Evolutionary conservation across 2,113 vertebrate genomes (phyloP).

Genomic region (Colinus virginianus): DNA sequence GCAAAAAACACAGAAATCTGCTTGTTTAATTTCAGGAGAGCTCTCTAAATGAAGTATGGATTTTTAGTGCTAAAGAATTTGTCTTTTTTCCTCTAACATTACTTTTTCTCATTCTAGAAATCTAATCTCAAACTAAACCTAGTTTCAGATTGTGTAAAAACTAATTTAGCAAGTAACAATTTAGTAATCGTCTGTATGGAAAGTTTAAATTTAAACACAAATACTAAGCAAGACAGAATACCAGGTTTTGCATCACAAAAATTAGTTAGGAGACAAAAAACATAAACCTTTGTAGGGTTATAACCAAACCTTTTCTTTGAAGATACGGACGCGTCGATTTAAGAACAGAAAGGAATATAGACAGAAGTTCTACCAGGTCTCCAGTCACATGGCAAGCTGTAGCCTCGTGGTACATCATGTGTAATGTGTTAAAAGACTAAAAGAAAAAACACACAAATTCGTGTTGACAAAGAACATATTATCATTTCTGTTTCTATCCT

Average conservation of each 20-base stretch:
- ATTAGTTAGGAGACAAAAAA: neutral
- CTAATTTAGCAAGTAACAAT: neutral
- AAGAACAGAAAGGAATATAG: constrained; percentile 96
- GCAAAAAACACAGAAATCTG: constrained; percentile 37
- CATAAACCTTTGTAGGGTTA: neutral
- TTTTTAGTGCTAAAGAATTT: neutral
- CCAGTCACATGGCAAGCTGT: constrained; percentile 98
- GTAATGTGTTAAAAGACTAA: constrained; percentile 98
- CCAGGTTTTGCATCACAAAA: neutral
- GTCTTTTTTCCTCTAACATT: neutral
- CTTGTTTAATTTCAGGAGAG: neutral
- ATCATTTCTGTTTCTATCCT: neutral
- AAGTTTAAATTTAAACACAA: neutral
- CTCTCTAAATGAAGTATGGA: neutral
- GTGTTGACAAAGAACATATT: neutral
- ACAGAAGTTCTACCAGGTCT: constrained; percentile 97
- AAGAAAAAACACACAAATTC: neutral
- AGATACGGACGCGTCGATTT: constrained; percentile 95
- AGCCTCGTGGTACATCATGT: constrained; percentile 99
- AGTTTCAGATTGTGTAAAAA: neutral
- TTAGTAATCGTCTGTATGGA: neutral
- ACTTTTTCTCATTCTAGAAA: neutral
- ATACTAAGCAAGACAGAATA: neutral
- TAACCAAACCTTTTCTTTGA: constrained; percentile 93
- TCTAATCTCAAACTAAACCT: neutral